A percentile compares a stretch with the other conserved stretches of the same genome.
Conservation (phyloP, 2,888 invertebrate genomes). For the Acronicta psi region DNA sequence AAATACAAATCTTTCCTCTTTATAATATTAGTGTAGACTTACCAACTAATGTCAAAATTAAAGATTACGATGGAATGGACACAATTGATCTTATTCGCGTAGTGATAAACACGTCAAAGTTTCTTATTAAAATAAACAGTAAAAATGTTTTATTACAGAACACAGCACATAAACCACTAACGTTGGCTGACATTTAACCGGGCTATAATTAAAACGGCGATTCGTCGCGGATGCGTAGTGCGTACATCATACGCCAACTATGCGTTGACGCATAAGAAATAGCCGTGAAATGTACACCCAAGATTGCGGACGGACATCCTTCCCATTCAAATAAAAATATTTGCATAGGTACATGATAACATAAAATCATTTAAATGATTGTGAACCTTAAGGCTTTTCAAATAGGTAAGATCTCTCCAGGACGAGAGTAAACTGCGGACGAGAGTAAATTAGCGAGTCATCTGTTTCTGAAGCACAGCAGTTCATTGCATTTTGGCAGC, state of each 20-base stretch:
- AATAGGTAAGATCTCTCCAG: no score
- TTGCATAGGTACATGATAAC: no score
- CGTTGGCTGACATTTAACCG: slow-evolving; percentile 83
- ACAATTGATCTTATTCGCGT: slow-evolving; percentile 25
- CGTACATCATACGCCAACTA: slow-evolving; percentile 68
- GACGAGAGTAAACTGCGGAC: no score
- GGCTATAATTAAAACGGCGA: slow-evolving; percentile 79
- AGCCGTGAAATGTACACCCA: slow-evolving; percentile 74
- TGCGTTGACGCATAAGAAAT: slow-evolving; percentile 58
- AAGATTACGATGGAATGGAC: slow-evolving; percentile 37
- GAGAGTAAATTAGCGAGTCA: slow-evolving; percentile 19
- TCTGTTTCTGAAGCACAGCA: slow-evolving; percentile 16
- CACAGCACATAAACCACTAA: slow-evolving; percentile 74
- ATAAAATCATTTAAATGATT: no score
- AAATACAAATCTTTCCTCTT: no score
- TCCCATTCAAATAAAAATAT: slow-evolving; percentile 23
- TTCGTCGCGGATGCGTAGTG: slow-evolving; percentile 46
- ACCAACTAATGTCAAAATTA: slow-evolving; percentile 15
- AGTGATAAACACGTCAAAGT: slow-evolving; percentile 49
- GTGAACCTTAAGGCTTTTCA: no score
- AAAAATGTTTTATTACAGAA: slow-evolving; percentile 71
- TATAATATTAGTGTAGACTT: no score
- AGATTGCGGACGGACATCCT: slow-evolving; percentile 61
- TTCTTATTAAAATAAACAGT: slow-evolving; percentile 74
- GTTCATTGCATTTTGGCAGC: slow-evolving; percentile 50